phyloP scores from a whole-genome alignment of 2,113 vertebrate genomes.

The Pithys albifrons region DNA sequence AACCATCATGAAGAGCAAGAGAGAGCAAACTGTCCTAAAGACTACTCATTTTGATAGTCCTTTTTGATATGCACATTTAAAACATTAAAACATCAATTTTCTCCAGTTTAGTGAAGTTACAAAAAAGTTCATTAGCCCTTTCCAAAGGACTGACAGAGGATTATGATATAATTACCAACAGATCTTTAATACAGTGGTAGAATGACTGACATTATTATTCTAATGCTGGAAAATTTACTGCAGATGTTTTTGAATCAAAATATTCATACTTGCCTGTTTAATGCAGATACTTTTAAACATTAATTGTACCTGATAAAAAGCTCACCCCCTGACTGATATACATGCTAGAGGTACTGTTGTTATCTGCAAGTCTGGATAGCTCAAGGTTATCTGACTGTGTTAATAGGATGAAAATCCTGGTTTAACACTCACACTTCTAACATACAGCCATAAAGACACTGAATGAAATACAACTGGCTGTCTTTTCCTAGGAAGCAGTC shows the following conservation, averaged over 20 bases:
- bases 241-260: background rate
- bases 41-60: background rate
- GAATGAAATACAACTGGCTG: slow-evolving; percentile 66
- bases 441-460: slow-evolving; percentile 53
- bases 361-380: slow-evolving; percentile 51
- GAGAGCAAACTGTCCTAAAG: background rate
- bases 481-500: slow-evolving; percentile 35
- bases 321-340: slow-evolving; percentile 16
- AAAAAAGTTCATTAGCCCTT: background rate
- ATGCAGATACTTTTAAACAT: background rate
- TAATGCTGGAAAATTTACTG: background rate
- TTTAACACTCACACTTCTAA: slow-evolving; percentile 67
- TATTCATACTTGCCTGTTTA: background rate
- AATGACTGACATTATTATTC: background rate
- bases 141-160: background rate
- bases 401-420: slow-evolving; percentile 69
- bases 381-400: slow-evolving; percentile 73
- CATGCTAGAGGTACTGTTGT: slow-evolving; percentile 25
- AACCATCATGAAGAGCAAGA: background rate
- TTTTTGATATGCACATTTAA: background rate
- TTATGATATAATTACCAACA: background rate
- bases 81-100: background rate
- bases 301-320: slow-evolving; percentile 5
- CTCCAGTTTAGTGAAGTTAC: background rate
- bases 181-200: background rate